phyloP scores from a whole-genome alignment of 2,797 vertebrate species.

The Balearica regulorum region DNA sequence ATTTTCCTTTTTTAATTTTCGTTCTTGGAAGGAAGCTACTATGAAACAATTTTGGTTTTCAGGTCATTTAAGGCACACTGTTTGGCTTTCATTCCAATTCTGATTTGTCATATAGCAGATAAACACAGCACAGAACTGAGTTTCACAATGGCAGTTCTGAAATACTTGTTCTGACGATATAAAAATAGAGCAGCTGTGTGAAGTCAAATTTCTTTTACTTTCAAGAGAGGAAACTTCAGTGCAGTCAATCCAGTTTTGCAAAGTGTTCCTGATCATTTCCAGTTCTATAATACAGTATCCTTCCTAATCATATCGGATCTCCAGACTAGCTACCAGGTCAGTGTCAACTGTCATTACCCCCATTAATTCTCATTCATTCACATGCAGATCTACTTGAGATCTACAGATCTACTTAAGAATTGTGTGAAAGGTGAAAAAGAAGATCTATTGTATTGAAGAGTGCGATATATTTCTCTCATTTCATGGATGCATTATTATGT shows the following conservation, averaged over 20 bases:
- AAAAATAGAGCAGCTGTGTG: slow-evolving; percentile 58
- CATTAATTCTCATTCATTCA: background rate
- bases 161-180: slow-evolving; percentile 28
- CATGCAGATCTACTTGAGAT: background rate
- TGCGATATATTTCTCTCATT: background rate
- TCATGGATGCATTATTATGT: background rate
- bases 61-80: slow-evolving; percentile 25
- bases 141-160: slow-evolving; percentile 57
- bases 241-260: slow-evolving; percentile 30
- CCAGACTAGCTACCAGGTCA: background rate
- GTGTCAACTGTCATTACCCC: background rate
- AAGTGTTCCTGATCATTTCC: slow-evolving; percentile 6
- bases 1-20: slow-evolving; percentile 9
- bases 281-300: background rate
- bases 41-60: background rate
- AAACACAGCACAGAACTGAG: slow-evolving; percentile 13
- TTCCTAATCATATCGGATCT: background rate
- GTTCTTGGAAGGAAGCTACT: slow-evolving; percentile 56
- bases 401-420: background rate
- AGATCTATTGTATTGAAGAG: background rate
- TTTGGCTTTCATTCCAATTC: slow-evolving; percentile 15
- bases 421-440: background rate
- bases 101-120: slow-evolving; percentile 52
- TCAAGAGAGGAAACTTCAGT: slow-evolving; percentile 9
- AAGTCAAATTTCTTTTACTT: slow-evolving; percentile 53